Evolutionary conservation across 2,797 vertebrate species (phyloP).

Genomic region (Scyliorhinus canicula): DNA sequence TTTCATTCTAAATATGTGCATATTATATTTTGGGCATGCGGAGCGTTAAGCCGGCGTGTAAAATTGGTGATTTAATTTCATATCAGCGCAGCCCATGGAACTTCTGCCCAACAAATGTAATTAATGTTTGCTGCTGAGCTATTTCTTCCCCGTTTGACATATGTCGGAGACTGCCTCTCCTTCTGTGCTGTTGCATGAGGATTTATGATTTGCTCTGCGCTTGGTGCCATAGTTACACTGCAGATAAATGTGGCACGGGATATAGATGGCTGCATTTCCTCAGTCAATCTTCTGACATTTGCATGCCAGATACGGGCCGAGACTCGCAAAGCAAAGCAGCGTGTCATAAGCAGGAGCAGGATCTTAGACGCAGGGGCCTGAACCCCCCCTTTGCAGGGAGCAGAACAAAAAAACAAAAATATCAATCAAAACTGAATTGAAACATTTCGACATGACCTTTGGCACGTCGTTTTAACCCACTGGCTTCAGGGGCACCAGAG

Average conservation of each 20-base stretch:
- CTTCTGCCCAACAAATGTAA: conserved; percentile 47
- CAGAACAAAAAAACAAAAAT: not conserved
- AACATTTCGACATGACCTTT: not conserved
- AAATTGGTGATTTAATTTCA: conserved; percentile 58
- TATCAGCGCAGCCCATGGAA: conserved; percentile 45
- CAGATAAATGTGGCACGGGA: conserved; percentile 37
- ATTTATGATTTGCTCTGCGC: conserved; percentile 21
- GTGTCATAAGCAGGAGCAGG: conserved; percentile 39
- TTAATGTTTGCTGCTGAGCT: conserved; percentile 45
- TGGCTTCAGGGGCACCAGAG: not conserved
- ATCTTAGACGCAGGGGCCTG: not conserved
- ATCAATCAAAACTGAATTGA: not conserved
- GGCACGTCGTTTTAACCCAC: not conserved
- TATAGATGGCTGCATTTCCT: conserved; percentile 41
- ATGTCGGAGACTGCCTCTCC: not conserved
- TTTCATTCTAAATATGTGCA: not conserved
- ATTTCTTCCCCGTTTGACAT: conserved; percentile 29
- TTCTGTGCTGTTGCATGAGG: conserved; percentile 32
- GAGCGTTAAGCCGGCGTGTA: conserved; percentile 48
- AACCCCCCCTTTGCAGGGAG: not conserved
- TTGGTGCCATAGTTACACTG: conserved; percentile 42
- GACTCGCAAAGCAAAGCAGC: conserved; percentile 39
- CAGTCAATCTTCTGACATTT: conserved; percentile 43
- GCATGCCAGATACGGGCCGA: conserved; percentile 42
- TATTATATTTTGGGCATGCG: not conserved